Evolutionary conservation across 2,888 invertebrate genomes (phyloP).

Genomic region (Meteorus cinctellus): DNA sequence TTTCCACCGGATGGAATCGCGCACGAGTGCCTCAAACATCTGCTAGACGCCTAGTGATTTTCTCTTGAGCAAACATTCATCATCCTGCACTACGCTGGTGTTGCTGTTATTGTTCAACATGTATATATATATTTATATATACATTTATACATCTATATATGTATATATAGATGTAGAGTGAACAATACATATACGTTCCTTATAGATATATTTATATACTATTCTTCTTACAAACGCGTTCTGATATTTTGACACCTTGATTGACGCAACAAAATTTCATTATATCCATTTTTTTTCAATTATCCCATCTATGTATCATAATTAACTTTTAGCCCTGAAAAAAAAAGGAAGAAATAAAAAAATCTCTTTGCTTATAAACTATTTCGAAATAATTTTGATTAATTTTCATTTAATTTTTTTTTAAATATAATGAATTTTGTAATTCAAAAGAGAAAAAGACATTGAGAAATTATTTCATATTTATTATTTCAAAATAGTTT

Average conservation of each 20-base stretch:
- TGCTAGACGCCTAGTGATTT: conserved; percentile 40
- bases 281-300: background rate
- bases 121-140: background rate
- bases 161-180: background rate
- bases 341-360: background rate
- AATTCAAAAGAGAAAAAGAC: background rate
- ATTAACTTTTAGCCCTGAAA: background rate
- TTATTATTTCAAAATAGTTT: background rate
- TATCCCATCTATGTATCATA: background rate
- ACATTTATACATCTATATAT: background rate
- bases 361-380: background rate
- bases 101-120: background rate
- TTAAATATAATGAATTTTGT: background rate
- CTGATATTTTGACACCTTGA: conserved; percentile 26
- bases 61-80: conserved; percentile 38
- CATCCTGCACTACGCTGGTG: conserved; percentile 14
- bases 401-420: background rate
- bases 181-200: background rate
- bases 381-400: background rate
- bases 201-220: background rate
- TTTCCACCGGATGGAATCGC: conserved; percentile 40
- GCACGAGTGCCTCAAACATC: conserved; percentile 45
- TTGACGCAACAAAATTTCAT: conserved; percentile 15
- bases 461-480: conserved; percentile 9
- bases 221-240: background rate